These are phyloP conservation scores for Macrotis lagotis DNA, from an alignment of 2,113 vertebrate genomes.

Conservation along the genomic window DNA sequence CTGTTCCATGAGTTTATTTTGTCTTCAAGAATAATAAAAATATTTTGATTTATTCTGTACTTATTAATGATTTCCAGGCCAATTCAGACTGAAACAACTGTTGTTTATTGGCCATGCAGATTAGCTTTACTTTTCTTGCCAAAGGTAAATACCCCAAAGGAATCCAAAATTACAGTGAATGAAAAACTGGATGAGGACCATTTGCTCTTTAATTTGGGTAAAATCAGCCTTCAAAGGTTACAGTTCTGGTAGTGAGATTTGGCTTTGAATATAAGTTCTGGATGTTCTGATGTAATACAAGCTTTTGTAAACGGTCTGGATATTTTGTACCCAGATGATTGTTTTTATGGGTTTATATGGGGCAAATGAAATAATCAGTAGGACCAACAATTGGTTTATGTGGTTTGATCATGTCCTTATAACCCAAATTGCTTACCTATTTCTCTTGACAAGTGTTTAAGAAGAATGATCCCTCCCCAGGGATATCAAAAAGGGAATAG, in stretches of 20 bases:
- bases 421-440: neutral
- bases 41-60: constrained; percentile 75
- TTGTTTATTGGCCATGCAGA: constrained; percentile 67
- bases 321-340: constrained; percentile 45
- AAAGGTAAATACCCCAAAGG: constrained; percentile 81
- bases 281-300: constrained; percentile 24
- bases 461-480: neutral
- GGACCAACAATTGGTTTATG: neutral
- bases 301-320: constrained; percentile 45
- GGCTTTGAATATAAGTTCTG: constrained; percentile 54
- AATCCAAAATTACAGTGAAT: constrained; percentile 75
- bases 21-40: constrained; percentile 69
- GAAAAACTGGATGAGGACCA: constrained; percentile 74
- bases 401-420: neutral
- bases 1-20: constrained; percentile 40
- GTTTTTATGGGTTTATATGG: neutral
- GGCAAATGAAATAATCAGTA: neutral
- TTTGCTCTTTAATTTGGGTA: constrained; percentile 81
- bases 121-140: constrained; percentile 68
- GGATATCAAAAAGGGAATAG: neutral
- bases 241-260: constrained; percentile 36
- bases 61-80: constrained; percentile 72
- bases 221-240: constrained; percentile 77
- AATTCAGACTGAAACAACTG: constrained; percentile 60
- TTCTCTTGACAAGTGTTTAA: neutral